Evolutionary conservation across 2,888 invertebrate genomes (phyloP).

Genomic region (Platycheirus rosarum): DNA sequence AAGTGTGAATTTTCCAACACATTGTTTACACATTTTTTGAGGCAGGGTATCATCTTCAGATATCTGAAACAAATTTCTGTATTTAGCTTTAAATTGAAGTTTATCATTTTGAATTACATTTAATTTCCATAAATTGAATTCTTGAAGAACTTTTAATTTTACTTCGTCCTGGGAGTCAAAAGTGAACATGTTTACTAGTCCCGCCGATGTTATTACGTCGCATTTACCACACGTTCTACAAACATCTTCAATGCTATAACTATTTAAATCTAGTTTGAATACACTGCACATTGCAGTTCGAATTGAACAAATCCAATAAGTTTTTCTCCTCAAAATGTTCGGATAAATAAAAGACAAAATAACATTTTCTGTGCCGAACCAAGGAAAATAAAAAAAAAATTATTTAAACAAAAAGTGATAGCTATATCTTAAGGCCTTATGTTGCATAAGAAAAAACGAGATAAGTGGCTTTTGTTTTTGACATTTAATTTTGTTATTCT

Average conservation of each 20-base stretch:
- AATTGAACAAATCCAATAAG: no score
- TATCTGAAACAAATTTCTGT: slow-evolving; percentile 31
- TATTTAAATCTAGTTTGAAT: slow-evolving; percentile 64
- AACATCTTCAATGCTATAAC: slow-evolving; percentile 63
- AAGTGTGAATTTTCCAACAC: slow-evolving; percentile 59
- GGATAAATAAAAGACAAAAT: no score
- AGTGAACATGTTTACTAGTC: slow-evolving; percentile 57
- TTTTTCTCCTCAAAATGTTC: no score
- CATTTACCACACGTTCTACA: slow-evolving; percentile 67
- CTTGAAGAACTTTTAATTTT: slow-evolving; percentile 51
- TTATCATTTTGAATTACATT: slow-evolving; percentile 35
- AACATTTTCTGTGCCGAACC: no score
- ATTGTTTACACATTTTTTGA: slow-evolving; percentile 68
- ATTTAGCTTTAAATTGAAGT: background rate
- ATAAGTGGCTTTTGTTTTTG: no score
- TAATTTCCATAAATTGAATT: slow-evolving; percentile 62
- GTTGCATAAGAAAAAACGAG: no score
- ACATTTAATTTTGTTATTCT: no score
- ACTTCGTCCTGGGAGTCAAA: slow-evolving; percentile 27
- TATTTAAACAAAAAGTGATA: no score
- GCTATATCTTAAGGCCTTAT: no score
- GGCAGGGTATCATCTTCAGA: slow-evolving; percentile 66
- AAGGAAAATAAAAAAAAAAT: no score
- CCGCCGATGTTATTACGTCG: slow-evolving; percentile 60
- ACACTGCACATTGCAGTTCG: slow-evolving; percentile 63